These are phyloP conservation scores for Prionailurus viverrinus DNA, from an alignment of 2,113 vertebrate genomes.

Conservation along the genomic window DNA sequence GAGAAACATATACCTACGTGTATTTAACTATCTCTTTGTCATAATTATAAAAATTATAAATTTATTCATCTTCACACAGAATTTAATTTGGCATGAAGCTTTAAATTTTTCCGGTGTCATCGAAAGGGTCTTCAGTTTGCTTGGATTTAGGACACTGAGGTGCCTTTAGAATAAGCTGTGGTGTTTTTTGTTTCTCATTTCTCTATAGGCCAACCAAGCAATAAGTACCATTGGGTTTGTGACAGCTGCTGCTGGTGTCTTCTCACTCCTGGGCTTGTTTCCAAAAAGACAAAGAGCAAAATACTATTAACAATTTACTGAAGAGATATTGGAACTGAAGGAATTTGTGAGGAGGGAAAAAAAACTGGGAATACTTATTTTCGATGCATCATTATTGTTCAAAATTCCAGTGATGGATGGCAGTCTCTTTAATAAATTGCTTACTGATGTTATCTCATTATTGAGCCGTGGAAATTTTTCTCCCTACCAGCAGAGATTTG, in stretches of 20 bases:
- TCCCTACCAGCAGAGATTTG: neutral
- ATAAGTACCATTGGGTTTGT: slow-evolving; percentile 91
- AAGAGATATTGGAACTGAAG: slow-evolving; percentile 25
- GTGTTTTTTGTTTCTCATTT: slow-evolving; percentile 58
- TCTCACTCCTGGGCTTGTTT: slow-evolving; percentile 93
- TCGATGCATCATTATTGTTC: slow-evolving; percentile 62
- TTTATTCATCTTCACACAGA: neutral
- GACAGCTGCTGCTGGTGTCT: slow-evolving; percentile 90
- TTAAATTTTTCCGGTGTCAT: neutral
- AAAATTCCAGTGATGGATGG: slow-evolving; percentile 46
- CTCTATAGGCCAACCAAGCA: slow-evolving; percentile 90
- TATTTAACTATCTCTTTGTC: neutral
- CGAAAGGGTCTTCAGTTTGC: neutral
- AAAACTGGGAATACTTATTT: slow-evolving; percentile 66
- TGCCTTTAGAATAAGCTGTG: slow-evolving; percentile 35
- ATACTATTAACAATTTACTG: slow-evolving; percentile 85
- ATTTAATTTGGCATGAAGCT: slow-evolving; percentile 15
- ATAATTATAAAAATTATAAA: slow-evolving; percentile 12
- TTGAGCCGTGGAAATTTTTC: slow-evolving; percentile 36
- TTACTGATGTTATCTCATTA: slow-evolving; percentile 68
- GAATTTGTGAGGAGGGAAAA: slow-evolving; percentile 24
- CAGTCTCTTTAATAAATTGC: slow-evolving; percentile 77
- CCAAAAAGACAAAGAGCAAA: slow-evolving; percentile 88
- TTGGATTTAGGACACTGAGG: neutral
- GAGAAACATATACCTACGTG: neutral